A percentile compares a stretch with the other conserved stretches of the same genome.
Conservation (phyloP, 1,140 invertebrate genomes). For the Drosophila lacteicornis region DNA sequence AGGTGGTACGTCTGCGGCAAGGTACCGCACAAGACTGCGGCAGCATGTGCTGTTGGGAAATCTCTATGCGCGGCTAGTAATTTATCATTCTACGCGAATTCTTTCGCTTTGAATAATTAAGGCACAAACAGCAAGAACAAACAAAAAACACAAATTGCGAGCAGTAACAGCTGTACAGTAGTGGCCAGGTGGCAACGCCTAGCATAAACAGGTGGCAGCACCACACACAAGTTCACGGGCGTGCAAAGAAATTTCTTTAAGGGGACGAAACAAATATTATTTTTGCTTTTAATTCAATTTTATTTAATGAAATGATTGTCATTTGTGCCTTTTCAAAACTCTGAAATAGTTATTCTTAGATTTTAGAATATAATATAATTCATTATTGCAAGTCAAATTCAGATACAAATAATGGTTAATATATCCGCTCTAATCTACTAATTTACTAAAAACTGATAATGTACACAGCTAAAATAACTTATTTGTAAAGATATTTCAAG, state of each 20-base stretch:
- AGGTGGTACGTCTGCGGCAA: slow-evolving; percentile 25
- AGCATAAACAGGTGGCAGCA: slow-evolving; percentile 12
- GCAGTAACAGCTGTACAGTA: slow-evolving; percentile 23
- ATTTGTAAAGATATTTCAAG: too few relatives aligned
- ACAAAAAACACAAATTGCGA: neutral
- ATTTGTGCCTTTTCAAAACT: too few relatives aligned
- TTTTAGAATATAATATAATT: too few relatives aligned
- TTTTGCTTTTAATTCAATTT: too few relatives aligned
- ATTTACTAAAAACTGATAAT: too few relatives aligned
- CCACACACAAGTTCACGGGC: neutral
- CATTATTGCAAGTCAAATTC: too few relatives aligned
- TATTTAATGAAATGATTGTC: too few relatives aligned
- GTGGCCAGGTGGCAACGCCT: slow-evolving; percentile 31
- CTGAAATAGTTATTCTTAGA: too few relatives aligned
- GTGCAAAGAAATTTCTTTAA: neutral
- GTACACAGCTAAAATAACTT: too few relatives aligned
- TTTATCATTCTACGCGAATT: slow-evolving; percentile 17
- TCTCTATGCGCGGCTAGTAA: slow-evolving; percentile 16
- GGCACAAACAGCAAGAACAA: neutral
- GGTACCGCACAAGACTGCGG: slow-evolving; percentile 10
- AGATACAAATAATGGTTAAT: too few relatives aligned
- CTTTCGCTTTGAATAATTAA: neutral
- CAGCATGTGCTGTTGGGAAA: slow-evolving; percentile 9
- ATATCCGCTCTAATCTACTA: too few relatives aligned
- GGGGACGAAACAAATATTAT: too few relatives aligned